Evolutionary conservation across 2,797 vertebrate species (phyloP), one percentile per base, ranked within the genome.

Genomic region (Psittacula derbiana): DNA sequence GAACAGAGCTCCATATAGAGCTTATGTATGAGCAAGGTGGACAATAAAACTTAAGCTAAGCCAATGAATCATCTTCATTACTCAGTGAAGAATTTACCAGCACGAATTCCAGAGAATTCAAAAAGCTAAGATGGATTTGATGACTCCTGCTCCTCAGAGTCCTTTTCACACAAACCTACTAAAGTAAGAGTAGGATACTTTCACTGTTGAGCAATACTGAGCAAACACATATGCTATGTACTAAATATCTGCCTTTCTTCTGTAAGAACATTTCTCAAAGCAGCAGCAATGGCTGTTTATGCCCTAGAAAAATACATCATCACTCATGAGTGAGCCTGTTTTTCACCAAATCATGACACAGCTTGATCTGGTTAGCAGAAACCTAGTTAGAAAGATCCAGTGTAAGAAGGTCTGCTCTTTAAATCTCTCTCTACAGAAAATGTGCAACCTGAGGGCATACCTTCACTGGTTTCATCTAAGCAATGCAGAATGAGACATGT

Each of bases 361-460:
- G 47, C 52, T 85, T 90, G 69, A 90, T 61, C 40, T 83, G 43
- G 36, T 86, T 88, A 93, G 55, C 40, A 91, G n/a, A 90, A 95
- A 62, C 11, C 10, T 58, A 43, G 31, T 80, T 38, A 74, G 41
- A 79, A 92, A 79, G 13, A 75, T 11, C 9, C 31, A 41, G 15
- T 69, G 12, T 70, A 83, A 91, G 40, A 47, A 72, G 19, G 36
- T 46, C 25, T 81, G 25, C 30, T 84, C 66, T 81, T 57, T 55
- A 86, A 92, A 88, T 10, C 3, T 41, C 30, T 46, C n/a, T 80
- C n/a, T 55, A 28, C 25, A 80, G 80, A 83, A 89, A 85, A 83
- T 6, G 11, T 19, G 20, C 52, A 74, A 60, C 41, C 50, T 52
- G 57, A 88, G 60, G 20, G 69, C 19, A n/a, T 53, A 90, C 33